Evolutionary conservation across 2,113 vertebrate species (phyloP), one percentile per base, ranked within the genome.

Genomic region (Neogobius melanostomus): DNA sequence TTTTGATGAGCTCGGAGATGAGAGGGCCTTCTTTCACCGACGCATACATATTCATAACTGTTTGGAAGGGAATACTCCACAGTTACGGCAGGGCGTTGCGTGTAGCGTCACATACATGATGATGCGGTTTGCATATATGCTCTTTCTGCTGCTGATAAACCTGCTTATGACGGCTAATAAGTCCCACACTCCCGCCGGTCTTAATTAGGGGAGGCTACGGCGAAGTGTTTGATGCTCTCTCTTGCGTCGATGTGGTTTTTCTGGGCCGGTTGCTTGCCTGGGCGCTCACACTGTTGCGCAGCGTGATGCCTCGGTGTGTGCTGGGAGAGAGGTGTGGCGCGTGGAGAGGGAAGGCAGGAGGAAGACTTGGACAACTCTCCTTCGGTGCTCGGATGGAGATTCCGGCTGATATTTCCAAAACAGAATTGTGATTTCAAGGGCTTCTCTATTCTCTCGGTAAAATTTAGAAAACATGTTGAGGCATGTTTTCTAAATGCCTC

Each of bases 131-230:
- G 15, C 42, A 45, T 44, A 81, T 83, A 28, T 76, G 50, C 74
- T 80, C 81, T 83, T 79, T 71, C 69, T 83, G 66, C 72, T 69
- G 82, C 71, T 84, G 83, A 85, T 87, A 83, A 88, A 90, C 75
- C 85, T 88, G 83, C 87, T 90, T 91, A 89, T 91, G 87, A 86
- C 85, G 87, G 87, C 84, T 90, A 91, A 91, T 91, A 91, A 90
- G 86, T 89, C 81, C 81, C 82, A 73, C 79, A 80, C 74, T 82
- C 88, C 88, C 86, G 66, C 72, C 77, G 86, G 88, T 85, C 81
- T 88, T 89, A 90, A 91, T 91, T 91, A 91, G 79, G 83, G 75
- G 79, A 75, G 85, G 83, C 90, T 87, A 89, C 85, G 86, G 84
- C 75, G 57, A 21, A 74, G 59, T 72, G 80, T 89, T 83, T 88